Evolutionary conservation across 2,113 vertebrate genomes (phyloP), one percentile per base, ranked within the genome.

Genomic region (Pterocles gutturalis): DNA sequence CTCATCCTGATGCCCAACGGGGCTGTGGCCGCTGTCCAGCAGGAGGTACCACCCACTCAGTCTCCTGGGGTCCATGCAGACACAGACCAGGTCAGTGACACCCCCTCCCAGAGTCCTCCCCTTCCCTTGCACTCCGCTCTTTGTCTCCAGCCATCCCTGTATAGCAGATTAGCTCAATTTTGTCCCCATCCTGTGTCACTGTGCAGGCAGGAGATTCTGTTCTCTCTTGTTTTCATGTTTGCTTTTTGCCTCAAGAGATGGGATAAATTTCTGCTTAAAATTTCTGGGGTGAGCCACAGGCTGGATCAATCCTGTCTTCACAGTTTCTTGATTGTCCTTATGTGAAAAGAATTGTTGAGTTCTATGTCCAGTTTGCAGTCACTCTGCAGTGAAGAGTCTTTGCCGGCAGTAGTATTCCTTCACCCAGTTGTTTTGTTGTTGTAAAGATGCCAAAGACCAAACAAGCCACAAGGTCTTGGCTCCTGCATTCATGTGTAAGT

Each of bases 1-100:
- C 99, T 99, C 97, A 99, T 99, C 98, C 99, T 99, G 96, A 99
- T 99, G 99, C 99, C 99, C 83, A 99, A 99, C 33, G 99, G 99
- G 96, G 99, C 99, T 17, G 98, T 99, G 96, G 99, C 99, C 65
- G 99, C 99, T 64, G 98, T 99, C 43, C 99, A 99, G 96, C 99
- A 99, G 92, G 99, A 99, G 94, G 98, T 98, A 22, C 97, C 98
- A 41, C 97, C 99, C 80, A 98, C 98, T 71, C 98, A 95, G 96
- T 98, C 96, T 94, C 98, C 96, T 22, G 98, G 95, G 96, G 98
- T 98, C 90, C 99, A 99, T 51, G 92, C 99, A 94, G 99, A 99
- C 95, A 98, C 97, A 87, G 99, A 99, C 97, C 99, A 99, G 99
- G 99, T 99, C 95, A 98, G 98, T 98, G 95, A 93, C 34, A 25